Base-by-base conservation (phyloP, 2,888 invertebrate species). In the Brachycybe producta region DNA sequence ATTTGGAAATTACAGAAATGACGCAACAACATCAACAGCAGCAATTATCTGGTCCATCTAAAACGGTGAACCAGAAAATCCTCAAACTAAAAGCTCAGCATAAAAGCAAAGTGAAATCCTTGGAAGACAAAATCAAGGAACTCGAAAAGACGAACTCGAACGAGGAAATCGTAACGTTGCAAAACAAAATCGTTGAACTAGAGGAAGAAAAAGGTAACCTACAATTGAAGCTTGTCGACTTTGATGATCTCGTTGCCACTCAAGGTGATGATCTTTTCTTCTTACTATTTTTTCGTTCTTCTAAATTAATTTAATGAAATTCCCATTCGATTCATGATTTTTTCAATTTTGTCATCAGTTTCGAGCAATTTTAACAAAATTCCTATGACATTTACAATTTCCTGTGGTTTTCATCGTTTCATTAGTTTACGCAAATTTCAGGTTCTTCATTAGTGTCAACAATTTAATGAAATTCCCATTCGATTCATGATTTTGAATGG, bases 171-270 rank as follows among this genome's bases (percentile, higher is more conserved):
- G 51, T 57, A 26, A 44, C 52, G 5, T 58, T 68, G 30, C 60
- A 63, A 55, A 71, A 67, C 53, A 59, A 60, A 15, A 77, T 91
- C 54, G 81, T 82, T 13, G 84, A 86, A 64, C 68, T 91, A 56
- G 86, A 87, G 69, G 86, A 87, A 67, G 90, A 90, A 69, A 90
- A 88, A 70, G 87, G 87, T 61, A 85, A 86, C 70, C 76, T 90
- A 63, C 86, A 88, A 69, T 72, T 88, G 64, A 81, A 81, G 70
- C 75, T 85, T 64, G 80, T 84, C 60, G 83, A 84, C 69, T 79
- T 80, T 68, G 82, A 82, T 65, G 79, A 79, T 66, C 74, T 76
- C 60, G 74, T 78, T 75, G 71, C 26, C 48, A 1, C 49, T 52
- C 28, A 53, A 47, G 28, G 54, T 55, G 30, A 27, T 32, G 8